phyloP scores from a whole-genome alignment of 2,888 invertebrate species.

The Elysia crispata region DNA sequence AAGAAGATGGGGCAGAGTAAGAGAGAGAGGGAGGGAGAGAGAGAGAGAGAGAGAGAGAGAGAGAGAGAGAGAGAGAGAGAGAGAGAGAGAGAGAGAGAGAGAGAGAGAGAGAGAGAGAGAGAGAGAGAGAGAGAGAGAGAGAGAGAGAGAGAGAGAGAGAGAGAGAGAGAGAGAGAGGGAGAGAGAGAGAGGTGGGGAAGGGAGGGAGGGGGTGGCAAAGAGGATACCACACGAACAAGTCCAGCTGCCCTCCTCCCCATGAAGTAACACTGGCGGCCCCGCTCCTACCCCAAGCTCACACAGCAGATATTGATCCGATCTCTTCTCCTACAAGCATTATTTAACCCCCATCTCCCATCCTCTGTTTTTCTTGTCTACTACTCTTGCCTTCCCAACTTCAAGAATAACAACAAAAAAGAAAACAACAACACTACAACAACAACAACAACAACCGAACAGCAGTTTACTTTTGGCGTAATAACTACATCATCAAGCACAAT shows the following conservation, averaged over 20 bases:
- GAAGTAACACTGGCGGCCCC: neutral
- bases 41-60: neutral
- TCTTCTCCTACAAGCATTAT: neutral
- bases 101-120: neutral
- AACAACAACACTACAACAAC: no score
- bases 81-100: no score
- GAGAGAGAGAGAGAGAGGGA: slow-evolving; percentile 25
- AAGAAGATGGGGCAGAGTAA: no score
- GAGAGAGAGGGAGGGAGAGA: no score
- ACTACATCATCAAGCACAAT: no score
- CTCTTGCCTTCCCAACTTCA: no score
- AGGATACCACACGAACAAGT: neutral
- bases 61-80: slow-evolving; percentile 19
- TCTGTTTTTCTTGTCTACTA: neutral
- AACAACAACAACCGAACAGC: no score
- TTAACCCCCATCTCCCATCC: neutral
- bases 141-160: slow-evolving; percentile 15
- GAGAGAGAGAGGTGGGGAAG: slow-evolving; percentile 4
- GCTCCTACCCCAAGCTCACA: neutral
- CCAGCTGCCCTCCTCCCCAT: neutral
- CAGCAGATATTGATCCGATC: neutral
- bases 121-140: slow-evolving; percentile 3
- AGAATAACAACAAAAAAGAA: no score
- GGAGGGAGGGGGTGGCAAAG: neutral
- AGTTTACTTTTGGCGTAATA: no score